Conservation (phyloP, 2,113 vertebrate genomes). For the Pangasianodon hypophthalmus region DNA sequence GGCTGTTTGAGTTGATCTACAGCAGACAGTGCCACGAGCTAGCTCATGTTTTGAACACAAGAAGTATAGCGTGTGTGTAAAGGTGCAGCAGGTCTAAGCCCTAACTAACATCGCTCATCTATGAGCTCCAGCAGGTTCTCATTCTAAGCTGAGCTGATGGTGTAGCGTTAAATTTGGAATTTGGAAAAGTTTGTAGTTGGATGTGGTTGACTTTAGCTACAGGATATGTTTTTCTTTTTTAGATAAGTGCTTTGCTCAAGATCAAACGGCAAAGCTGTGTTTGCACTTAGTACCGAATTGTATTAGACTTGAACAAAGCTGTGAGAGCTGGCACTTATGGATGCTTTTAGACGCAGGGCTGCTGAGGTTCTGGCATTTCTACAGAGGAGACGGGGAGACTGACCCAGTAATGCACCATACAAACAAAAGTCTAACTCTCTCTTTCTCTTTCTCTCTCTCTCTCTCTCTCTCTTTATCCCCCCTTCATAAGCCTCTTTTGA, state of each 20-base stretch:
- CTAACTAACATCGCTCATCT: not conserved
- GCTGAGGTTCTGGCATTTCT: conserved; percentile 40
- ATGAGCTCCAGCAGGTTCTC: conserved; percentile 22
- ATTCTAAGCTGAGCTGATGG: conserved; percentile 17
- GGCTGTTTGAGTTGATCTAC: conserved; percentile 27
- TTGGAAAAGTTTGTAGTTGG: conserved; percentile 17
- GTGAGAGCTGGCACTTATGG: conserved; percentile 34
- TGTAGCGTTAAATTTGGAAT: conserved; percentile 7
- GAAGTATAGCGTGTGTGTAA: not conserved
- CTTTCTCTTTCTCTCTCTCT: conserved; percentile 22
- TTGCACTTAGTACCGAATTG: conserved; percentile 41
- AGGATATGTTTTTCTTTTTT: conserved; percentile 20
- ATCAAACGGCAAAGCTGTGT: conserved; percentile 32
- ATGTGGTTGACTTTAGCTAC: conserved; percentile 16
- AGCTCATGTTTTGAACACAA: conserved; percentile 10
- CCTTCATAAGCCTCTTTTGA: conserved; percentile 46
- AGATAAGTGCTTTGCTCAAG: conserved; percentile 43
- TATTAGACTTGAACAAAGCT: conserved; percentile 35
- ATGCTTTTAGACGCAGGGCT: conserved; percentile 35
- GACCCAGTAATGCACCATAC: conserved; percentile 40
- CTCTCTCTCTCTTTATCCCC: not conserved
- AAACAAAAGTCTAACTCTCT: conserved; percentile 37
- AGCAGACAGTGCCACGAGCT: conserved; percentile 17
- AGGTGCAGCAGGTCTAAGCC: not conserved
- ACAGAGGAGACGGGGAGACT: conserved; percentile 28